Evolutionary conservation across 1,140 invertebrate species (phyloP), one percentile per base, ranked within the genome.

Genomic region (Leucophenga varia): DNA sequence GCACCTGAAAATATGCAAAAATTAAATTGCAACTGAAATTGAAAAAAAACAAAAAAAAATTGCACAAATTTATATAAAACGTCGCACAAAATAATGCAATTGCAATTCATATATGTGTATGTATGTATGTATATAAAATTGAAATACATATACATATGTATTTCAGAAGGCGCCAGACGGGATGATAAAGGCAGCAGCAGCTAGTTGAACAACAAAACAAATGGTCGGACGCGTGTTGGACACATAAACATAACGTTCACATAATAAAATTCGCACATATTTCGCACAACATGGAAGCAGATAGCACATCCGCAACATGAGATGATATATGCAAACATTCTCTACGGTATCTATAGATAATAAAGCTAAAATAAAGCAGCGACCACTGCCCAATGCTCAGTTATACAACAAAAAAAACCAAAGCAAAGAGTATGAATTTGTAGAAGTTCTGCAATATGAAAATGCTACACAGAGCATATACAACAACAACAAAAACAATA

Each of bases 1-100:
- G 61, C 69, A 72, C 69, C 69, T 72, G 69, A 72, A 72, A 72
- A 72, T 72, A 72, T 72, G 69, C 64, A 72, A 69, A 69, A 65
- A 72, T 72, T 72, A 72, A 69, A 67, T 67, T 59, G 63, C 43
- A 57, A 52, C 51, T 55, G 52, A 59, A 52, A 35, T 32, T 47
- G 41, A 49, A 55, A 49, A 41, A 14, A 36, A 57, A 28, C 32
- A 47, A 38, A 22, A 49, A 54, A 47, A 18, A 59, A 45, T 31
- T 52, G 41, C 52, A 55, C 54, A 39, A 49, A 61, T 61, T 61
- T 55, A 57, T 59, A 65, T 65, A 57, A 67, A 59, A 52, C 52
- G 45, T 43, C 14, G 35, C 17, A 37, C 12, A 37, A 16, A 25
- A 5, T 6, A 25, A 25, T 10, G 10, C 22, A 25, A 25, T 6